Percentiles rank a stretch among this genome's conserved stretches.
Evolutionary conservation across 2,888 invertebrate genomes (phyloP).

Genomic region (Erebia palarica): DNA sequence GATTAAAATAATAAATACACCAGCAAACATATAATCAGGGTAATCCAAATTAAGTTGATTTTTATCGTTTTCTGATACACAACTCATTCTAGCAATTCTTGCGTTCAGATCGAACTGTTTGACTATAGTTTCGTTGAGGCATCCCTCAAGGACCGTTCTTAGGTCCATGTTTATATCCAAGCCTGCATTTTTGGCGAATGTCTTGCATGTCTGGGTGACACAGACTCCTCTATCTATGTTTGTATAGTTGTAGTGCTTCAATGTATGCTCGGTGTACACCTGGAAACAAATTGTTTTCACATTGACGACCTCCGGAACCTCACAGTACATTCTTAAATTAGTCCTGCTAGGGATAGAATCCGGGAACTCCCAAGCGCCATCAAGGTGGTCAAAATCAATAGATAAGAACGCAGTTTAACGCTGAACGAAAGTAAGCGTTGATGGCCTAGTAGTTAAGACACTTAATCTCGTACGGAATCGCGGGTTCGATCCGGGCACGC

Average conservation of each 20-base stretch:
- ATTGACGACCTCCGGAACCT: no score
- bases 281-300: slow-evolving; percentile 33
- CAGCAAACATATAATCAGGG: slow-evolving; percentile 2
- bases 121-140: slow-evolving; percentile 45
- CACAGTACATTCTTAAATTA: no score
- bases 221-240: slow-evolving; percentile 48
- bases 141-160: slow-evolving; percentile 43
- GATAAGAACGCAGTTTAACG: no score
- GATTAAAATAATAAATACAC: slow-evolving; percentile 4
- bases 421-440: no score
- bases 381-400: no score
- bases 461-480: no score
- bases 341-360: no score
- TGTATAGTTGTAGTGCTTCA: slow-evolving; percentile 49
- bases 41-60: slow-evolving; percentile 3
- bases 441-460: no score
- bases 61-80: slow-evolving; percentile 14
- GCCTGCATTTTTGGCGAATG: slow-evolving; percentile 23
- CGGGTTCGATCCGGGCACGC: no score
- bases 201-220: slow-evolving; percentile 42
- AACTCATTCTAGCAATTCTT: slow-evolving; percentile 35
- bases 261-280: slow-evolving; percentile 45
- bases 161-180: slow-evolving; percentile 32
- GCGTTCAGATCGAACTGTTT: slow-evolving; percentile 44
- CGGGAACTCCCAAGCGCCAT: no score